Conservation (phyloP, 1,140 invertebrate genomes). For the Bombus pascuorum region DNA sequence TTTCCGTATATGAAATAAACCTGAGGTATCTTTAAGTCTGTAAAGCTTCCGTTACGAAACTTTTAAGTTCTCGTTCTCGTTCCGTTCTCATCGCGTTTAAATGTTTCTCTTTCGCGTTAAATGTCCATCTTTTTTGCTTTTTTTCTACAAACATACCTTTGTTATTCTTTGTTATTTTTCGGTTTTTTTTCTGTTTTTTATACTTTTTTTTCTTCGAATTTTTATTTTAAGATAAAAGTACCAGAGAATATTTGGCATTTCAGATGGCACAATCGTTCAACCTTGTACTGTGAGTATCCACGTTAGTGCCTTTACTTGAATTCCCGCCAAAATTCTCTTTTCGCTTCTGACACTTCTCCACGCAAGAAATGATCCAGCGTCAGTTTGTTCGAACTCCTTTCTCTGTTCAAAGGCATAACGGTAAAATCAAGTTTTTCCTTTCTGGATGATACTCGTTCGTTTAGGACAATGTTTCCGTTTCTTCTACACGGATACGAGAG, state of each 20-base stretch:
- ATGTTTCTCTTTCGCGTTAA: not conserved
- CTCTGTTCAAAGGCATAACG: constrained; percentile 24
- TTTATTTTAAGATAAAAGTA: constrained; percentile 29
- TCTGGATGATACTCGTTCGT: not conserved
- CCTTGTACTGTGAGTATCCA: constrained; percentile 47
- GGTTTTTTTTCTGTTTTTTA: not conserved
- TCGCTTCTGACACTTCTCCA: constrained; percentile 19
- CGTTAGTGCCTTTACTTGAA: constrained; percentile 37
- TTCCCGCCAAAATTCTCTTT: constrained; percentile 60
- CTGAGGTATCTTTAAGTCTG: constrained; percentile 68
- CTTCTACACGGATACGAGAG: not conserved
- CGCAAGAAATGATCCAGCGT: constrained; percentile 26
- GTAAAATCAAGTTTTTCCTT: constrained; percentile 13
- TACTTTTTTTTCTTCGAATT: constrained; percentile 1
- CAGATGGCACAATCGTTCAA: constrained; percentile 58
- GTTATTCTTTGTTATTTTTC: not conserved
- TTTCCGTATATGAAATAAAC: constrained; percentile 57
- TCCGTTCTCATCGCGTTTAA: constrained; percentile 14
- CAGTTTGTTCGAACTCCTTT: not conserved
- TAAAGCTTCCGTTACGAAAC: constrained; percentile 65
- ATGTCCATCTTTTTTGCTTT: not conserved
- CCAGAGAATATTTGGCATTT: constrained; percentile 64
- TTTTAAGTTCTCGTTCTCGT: constrained; percentile 23
- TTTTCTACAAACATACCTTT: not conserved
- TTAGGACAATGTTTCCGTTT: no score